Base-by-base conservation (phyloP, 2,888 invertebrate species). In the Lasioglossum morio region DNA sequence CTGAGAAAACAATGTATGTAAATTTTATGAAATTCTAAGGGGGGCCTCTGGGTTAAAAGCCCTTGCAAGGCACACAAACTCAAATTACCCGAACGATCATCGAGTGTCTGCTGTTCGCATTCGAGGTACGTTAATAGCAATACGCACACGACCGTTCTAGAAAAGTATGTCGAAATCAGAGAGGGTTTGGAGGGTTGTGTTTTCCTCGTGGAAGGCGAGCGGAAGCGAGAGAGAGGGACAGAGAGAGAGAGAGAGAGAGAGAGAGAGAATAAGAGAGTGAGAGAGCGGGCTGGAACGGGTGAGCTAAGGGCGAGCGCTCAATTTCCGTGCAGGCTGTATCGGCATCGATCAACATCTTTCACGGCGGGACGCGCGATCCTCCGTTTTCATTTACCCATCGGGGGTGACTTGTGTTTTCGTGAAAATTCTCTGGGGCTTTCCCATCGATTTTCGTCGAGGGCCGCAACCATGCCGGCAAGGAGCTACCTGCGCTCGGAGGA, bases 401-500 rank as follows among this genome's bases (percentile, higher is more conserved):
- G 46, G 78, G 53, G 85, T 82, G 86, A 84, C 84, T 86, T 74
- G 87, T 78, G 87, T 87, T 87, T 87, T 87, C 87, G 79, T 86
- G 87, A 84, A 86, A 86, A 87, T 84, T 40, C 87, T 84, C 87
- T 84, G 40, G 87, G 87, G 87, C 78, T 87, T 85, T 81, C 79
- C 77, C 87, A 87, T 87, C 87, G 87, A 87, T 87, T 87, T 87
- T 87, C 87, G 84, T 87, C 87, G 75, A 80, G 74, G 77, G 70
- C 78, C 76, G 43, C 40, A 37, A 40, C 43, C 72, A n/a, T 43
- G 40, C 27, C 40, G 43, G 43, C 72, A 43, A 70, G 37, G 37
- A 80, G 84, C 87, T 87, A 87, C 87, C 87, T 87, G 86, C 86
- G 87, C 78, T 69, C 84, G 77, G 87, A 87, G 87, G 87, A 87